Evolutionary conservation across 2,113 vertebrate genomes (phyloP).

Genomic region (Channa argus): DNA sequence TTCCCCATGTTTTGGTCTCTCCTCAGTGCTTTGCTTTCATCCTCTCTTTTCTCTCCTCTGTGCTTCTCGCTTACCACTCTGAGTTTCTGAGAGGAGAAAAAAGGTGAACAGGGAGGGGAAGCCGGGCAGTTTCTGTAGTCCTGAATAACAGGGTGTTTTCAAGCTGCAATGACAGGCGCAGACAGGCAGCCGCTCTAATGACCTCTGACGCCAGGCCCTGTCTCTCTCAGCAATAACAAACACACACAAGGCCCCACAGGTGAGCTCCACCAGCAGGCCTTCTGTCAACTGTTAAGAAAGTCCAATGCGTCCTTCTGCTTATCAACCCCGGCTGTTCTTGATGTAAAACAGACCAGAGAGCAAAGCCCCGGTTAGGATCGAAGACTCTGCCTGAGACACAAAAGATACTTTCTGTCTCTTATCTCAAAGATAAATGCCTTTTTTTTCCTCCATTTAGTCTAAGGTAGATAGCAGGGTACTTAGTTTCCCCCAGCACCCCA

Average conservation of each 20-base stretch:
- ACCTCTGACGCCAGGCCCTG: conserved; percentile 82
- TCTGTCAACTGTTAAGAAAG: conserved; percentile 69
- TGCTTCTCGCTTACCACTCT: conserved; percentile 45
- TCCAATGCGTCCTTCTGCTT: conserved; percentile 31
- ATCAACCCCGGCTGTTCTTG: conserved; percentile 43
- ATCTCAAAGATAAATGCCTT: conserved; percentile 66
- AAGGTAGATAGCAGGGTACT: conserved; percentile 68
- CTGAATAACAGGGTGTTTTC: conserved; percentile 82
- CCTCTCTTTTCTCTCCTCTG: conserved; percentile 19
- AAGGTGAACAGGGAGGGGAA: conserved; percentile 55
- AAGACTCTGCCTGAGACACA: conserved; percentile 47
- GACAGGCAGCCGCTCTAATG: conserved; percentile 84
- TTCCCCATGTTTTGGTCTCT: conserved; percentile 19
- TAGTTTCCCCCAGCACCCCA: conserved; percentile 61
- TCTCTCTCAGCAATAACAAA: conserved; percentile 81
- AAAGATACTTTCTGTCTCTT: conserved; percentile 68
- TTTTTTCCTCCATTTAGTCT: conserved; percentile 56
- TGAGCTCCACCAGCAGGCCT: conserved; percentile 73
- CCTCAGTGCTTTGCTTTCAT: conserved; percentile 13
- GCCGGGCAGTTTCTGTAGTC: conserved; percentile 70
- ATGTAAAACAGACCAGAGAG: conserved; percentile 37
- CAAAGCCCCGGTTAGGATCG: conserved; percentile 1
- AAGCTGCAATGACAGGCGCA: conserved; percentile 82
- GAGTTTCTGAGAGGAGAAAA: conserved; percentile 44
- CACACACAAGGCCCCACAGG: conserved; percentile 68